Base-by-base conservation (phyloP, 2,888 invertebrate genomes). In the Anaspis maculata region DNA sequence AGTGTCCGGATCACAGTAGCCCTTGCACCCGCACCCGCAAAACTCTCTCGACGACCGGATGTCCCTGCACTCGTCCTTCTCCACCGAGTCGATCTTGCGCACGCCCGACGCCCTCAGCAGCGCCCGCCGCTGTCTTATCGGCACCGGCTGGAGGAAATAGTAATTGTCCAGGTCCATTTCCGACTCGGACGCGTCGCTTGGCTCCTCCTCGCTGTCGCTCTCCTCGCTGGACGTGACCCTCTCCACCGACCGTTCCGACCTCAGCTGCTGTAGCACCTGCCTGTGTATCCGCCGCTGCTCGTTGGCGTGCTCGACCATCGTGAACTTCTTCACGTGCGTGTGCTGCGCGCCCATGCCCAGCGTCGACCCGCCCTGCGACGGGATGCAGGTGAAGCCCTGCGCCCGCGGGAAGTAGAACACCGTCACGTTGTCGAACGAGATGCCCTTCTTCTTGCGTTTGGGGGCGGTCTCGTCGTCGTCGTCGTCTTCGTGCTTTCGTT, bases 351-450 rank as follows among this genome's bases (percentile, higher is more conserved):
- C 82, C 95, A 96, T 96, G 13, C 96, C 95, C 45, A 96, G 71
- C 2, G 95, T 95, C n/a, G 83, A 83, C 3, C 84, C 84, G 34
- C 88, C 88, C 67, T 86, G 83, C 7, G 90, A 90, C 28, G 91
- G 91, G 41, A 91, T 88, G 67, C 91, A 90, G 21, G 86, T 83
- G 66, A 90, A 89, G 12, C 90, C 91, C 70, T 91, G 90, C 32
- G 89, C 77, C 56, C 96, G 73, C 2, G 90, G 89, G 68, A 97
- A 96, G 68, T 95, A 96, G 66, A 79, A 96, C 6, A 96, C 92
- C 12, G 90, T 90, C 1, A 96, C 95, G 46, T 79, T 83, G 51
- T 91, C 85, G 62, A 96, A 96, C 45, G 82, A 78, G 42, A 96
- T 90, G 25, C 77, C 79, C 50, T 83, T 79, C 66, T 86, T 89